phyloP scores from a whole-genome alignment of 2,113 vertebrate species.

The Heterocephalus glaber region DNA sequence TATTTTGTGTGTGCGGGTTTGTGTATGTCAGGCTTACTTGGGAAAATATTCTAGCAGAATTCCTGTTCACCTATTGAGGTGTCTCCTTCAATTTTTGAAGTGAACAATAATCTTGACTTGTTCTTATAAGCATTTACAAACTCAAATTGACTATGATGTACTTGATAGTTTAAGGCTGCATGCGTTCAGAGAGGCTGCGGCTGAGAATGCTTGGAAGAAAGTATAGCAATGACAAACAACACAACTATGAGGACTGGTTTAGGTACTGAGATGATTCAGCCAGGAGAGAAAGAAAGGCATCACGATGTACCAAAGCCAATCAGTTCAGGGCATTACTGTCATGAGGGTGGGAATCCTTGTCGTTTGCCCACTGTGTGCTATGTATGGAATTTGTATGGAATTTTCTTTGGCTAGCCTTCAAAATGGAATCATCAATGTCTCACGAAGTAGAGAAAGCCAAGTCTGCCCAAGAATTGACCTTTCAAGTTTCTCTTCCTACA shows the following conservation, averaged over 20 bases:
- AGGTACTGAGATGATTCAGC: background rate
- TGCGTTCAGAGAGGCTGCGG: background rate
- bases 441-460: background rate
- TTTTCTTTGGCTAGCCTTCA: constrained; percentile 56
- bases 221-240: background rate
- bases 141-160: background rate
- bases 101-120: background rate
- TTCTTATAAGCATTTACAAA: background rate
- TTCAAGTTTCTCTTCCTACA: background rate
- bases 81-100: background rate
- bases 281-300: background rate
- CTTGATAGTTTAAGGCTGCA: background rate
- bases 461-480: background rate
- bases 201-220: background rate
- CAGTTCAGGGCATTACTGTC: background rate
- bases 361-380: background rate
- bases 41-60: background rate
- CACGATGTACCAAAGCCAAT: background rate
- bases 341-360: background rate
- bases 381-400: background rate
- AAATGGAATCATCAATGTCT: background rate
- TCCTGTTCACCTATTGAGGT: background rate
- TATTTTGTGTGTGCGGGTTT: no score
- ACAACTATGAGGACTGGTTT: background rate
- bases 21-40: background rate